A percentile compares a stretch with the other conserved stretches of the same genome.
These are phyloP conservation scores for Taurulus bubalis DNA, from an alignment of 2,113 vertebrate genomes.

Conservation along the genomic window DNA sequence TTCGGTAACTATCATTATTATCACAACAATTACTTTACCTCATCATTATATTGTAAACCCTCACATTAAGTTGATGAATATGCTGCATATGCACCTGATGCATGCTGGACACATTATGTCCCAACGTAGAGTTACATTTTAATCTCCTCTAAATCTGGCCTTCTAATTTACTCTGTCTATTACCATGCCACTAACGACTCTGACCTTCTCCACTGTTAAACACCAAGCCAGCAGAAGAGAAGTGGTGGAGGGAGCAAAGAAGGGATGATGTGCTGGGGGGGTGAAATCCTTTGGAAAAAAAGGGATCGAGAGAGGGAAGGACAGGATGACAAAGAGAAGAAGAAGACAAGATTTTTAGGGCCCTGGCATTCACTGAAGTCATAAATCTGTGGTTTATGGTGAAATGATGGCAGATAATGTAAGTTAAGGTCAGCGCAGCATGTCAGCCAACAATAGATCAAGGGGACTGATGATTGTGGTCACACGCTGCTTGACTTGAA, in stretches of 20 bases:
- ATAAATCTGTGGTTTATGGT: constrained; percentile 80
- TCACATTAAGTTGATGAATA: not conserved
- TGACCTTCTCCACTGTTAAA: constrained; percentile 77
- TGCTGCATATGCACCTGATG: constrained; percentile 5
- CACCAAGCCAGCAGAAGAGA: constrained; percentile 47
- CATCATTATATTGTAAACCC: not conserved
- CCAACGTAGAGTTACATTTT: constrained; percentile 53
- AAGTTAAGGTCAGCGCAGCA: constrained; percentile 77
- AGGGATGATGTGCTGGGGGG: constrained; percentile 5
- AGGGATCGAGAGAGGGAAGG: constrained; percentile 38
- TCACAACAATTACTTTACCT: not conserved
- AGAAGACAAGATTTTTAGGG: constrained; percentile 72
- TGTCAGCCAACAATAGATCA: constrained; percentile 75
- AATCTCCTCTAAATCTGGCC: constrained; percentile 62
- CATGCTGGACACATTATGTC: constrained; percentile 27
- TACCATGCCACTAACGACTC: constrained; percentile 72
- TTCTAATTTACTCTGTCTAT: constrained; percentile 73
- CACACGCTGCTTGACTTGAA: constrained; percentile 40
- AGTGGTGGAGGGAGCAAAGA: not conserved
- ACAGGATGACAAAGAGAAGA: constrained; percentile 60
- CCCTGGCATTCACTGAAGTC: constrained; percentile 75
- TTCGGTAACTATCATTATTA: not conserved
- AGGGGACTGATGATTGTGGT: constrained; percentile 62
- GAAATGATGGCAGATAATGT: constrained; percentile 79
- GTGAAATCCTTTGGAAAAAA: constrained; percentile 28